A percentile compares a stretch with the other conserved stretches of the same genome.
These are phyloP conservation scores for Tetragonula clypearis DNA, from an alignment of 1,140 invertebrate genomes.

Conservation along the genomic window DNA sequence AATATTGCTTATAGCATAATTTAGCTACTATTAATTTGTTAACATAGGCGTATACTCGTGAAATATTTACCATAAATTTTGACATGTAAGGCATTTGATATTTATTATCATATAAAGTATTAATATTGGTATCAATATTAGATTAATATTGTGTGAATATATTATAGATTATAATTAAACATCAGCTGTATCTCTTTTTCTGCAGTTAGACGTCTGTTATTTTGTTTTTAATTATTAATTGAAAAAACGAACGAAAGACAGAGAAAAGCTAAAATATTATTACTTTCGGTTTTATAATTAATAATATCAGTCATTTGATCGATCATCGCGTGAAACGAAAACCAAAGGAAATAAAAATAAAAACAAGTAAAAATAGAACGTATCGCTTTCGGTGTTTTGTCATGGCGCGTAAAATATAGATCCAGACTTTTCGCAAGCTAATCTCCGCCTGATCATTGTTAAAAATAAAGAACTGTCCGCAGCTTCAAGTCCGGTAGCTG, in stretches of 20 bases:
- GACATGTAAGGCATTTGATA: not conserved
- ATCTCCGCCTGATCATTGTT: not conserved
- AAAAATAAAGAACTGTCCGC: slow-evolving; percentile 7
- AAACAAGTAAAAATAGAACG: too few relatives aligned
- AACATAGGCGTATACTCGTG: not conserved
- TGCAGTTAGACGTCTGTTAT: too few relatives aligned
- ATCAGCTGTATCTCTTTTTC: too few relatives aligned
- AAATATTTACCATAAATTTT: slow-evolving; percentile 11
- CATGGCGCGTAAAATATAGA: not conserved
- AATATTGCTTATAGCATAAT: not conserved
- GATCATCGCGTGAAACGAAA: too few relatives aligned
- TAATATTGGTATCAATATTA: not conserved
- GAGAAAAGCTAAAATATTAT: not conserved
- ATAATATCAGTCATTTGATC: too few relatives aligned
- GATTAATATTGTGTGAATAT: too few relatives aligned
- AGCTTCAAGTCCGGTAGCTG: not conserved
- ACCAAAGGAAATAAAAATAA: too few relatives aligned
- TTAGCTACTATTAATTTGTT: not conserved
- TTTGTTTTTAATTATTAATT: not conserved
- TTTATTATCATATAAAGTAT: not conserved
- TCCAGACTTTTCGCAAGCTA: not conserved
- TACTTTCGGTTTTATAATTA: not conserved
- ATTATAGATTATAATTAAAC: too few relatives aligned
- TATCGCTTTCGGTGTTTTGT: not conserved
- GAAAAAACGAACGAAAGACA: too few relatives aligned